Percentiles rank a stretch among this genome's conserved stretches.
Evolutionary conservation across 2,797 vertebrate genomes (phyloP).

Genomic region (Poeciliopsis infans): DNA sequence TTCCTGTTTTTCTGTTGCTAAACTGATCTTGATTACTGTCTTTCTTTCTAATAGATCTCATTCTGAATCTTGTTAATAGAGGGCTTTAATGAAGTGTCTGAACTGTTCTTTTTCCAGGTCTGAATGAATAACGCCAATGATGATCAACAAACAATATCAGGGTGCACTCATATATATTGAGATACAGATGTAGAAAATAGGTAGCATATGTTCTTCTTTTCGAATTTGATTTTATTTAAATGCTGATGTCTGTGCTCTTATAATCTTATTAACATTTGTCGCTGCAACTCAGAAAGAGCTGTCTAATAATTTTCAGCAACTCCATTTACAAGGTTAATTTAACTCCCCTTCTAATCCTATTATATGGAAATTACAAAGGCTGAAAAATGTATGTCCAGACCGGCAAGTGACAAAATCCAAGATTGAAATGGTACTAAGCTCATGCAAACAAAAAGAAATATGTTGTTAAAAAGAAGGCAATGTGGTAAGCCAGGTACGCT

Average conservation of each 20-base stretch:
- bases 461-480: constrained; percentile 1
- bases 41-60: neutral
- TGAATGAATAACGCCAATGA: neutral
- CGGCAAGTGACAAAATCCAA: neutral
- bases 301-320: constrained; percentile 10
- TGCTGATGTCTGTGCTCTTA: neutral
- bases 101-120: neutral
- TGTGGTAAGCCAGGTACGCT: constrained; percentile 6
- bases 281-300: constrained; percentile 2
- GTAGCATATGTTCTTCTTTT: no score
- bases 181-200: no score
- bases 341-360: neutral
- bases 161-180: neutral
- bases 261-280: neutral
- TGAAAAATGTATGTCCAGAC: constrained; percentile 7
- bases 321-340: constrained; percentile 8
- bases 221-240: constrained; percentile 2
- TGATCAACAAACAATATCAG: neutral
- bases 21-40: neutral
- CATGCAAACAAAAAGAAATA: constrained; percentile 4
- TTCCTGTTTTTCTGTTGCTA: neutral
- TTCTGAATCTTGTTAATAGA: neutral
- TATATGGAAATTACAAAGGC: constrained; percentile 1
- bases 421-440: neutral
- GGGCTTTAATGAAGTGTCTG: neutral